Base-by-base conservation (phyloP, 2,888 invertebrate species). In the Iphiclides podalirius region DNA sequence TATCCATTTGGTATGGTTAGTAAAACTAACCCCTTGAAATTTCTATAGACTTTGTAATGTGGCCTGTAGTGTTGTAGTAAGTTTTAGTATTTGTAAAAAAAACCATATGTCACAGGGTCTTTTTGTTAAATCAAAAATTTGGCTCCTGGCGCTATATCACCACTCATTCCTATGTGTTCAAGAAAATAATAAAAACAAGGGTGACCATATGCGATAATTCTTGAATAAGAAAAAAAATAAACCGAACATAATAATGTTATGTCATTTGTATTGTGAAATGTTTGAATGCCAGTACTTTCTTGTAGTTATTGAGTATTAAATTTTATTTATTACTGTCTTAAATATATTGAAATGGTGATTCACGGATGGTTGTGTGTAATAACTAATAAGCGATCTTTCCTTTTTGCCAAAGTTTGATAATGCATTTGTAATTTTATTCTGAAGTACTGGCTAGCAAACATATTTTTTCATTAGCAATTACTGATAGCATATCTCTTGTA, bases 381-480 rank as follows among this genome's bases (percentile, higher is more conserved):
- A 60, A 58, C 14, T 43, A 36, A 43, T 23, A 35, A 34, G 48
- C 33, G 43, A 62, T 61, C 58, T 63, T 65, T 73, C 66, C 63
- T 68, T 67, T 71, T 80, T 78, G 80, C 86, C 87, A 86, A 86
- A 87, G 85, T 74, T 65, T 69, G 67, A 59, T 62, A 39, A 52
- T 79, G 83, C 80, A 85, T 84, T 86, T 84, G 67, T 80, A 72
- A 73, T 75, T 64, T 72, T 74, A 72, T 68, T 66, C 54, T n/a
- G 20, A 63, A 48, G 75, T 83, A 79, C 83, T 84, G 84, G 78
- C 77, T 61, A 57, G 61, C 70, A 70, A 73, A 72, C 66, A 58
- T 64, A 61, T 53, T 55, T 71, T 74, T 71, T 59, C 58, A 59
- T 66, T 74, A 72, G 64, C 58, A 63, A 64, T 58, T 64, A 64